These are phyloP conservation scores for Lacerta agilis DNA, from an alignment of 2,797 vertebrate species.

Conservation along the genomic window DNA sequence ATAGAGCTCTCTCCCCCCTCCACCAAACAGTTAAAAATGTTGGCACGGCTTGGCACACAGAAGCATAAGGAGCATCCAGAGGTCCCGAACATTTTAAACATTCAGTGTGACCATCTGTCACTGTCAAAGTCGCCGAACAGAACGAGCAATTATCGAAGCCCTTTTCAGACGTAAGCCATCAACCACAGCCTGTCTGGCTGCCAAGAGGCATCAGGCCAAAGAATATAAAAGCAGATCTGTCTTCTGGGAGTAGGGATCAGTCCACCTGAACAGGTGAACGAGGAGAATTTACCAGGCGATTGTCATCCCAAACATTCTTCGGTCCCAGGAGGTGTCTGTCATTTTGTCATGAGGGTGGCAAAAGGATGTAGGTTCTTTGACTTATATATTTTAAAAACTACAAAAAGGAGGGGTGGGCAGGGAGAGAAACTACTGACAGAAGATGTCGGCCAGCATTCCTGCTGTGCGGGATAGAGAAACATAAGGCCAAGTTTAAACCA, in stretches of 20 bases:
- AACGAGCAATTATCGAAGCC: conserved; percentile 76
- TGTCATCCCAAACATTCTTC: not conserved
- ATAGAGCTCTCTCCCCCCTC: not conserved
- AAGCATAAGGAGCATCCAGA: conserved; percentile 57
- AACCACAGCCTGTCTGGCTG: conserved; percentile 64
- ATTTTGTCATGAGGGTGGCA: not conserved
- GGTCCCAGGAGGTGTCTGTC: not conserved
- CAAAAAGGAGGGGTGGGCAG: not conserved
- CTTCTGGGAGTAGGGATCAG: conserved; percentile 48
- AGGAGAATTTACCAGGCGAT: conserved; percentile 6
- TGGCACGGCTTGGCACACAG: conserved; percentile 65
- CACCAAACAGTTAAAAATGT: conserved; percentile 57
- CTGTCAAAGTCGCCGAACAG: conserved; percentile 63
- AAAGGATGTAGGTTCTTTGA: not conserved
- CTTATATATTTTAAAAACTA: accelerated
- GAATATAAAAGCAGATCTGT: conserved; percentile 56
- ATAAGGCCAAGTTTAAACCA: not conserved
- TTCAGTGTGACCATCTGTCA: conserved; percentile 80
- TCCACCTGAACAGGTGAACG: conserved; percentile 56
- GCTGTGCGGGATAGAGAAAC: accelerated
- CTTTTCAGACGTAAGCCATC: conserved; percentile 77
- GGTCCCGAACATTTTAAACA: conserved; percentile 73
- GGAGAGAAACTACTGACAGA: not conserved
- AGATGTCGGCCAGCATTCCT: not conserved
- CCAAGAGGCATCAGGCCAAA: conserved; percentile 70